Percentiles rank a stretch among this genome's conserved stretches.
phyloP scores from a whole-genome alignment of 2,888 invertebrate genomes.

The Bombyx huttoni region DNA sequence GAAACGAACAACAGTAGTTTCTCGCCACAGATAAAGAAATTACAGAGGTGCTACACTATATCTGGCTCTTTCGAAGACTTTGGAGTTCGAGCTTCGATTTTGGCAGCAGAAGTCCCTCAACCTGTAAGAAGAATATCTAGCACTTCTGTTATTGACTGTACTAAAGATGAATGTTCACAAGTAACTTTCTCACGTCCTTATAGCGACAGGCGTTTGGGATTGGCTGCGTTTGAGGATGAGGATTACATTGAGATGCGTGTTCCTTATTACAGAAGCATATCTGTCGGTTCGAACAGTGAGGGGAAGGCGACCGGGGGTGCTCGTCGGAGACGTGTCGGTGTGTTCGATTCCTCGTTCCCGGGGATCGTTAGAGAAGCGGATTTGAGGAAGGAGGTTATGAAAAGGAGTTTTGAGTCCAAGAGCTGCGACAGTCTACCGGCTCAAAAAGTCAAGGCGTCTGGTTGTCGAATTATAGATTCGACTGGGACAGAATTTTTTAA shows the following conservation, averaged over 20 bases:
- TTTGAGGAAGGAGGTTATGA: conserved; percentile 39
- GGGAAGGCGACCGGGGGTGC: conserved; percentile 12
- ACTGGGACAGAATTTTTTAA: not conserved
- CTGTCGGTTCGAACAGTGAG: conserved; percentile 17
- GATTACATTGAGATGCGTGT: conserved; percentile 14
- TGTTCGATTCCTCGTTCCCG: conserved; percentile 27
- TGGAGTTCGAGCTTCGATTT: conserved; percentile 1
- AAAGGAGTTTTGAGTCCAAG: conserved; percentile 30
- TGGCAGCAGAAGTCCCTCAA: conserved; percentile 5
- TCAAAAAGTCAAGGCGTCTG: conserved; percentile 9
- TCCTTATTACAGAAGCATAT: conserved; percentile 31
- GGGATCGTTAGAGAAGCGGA: conserved; percentile 25
- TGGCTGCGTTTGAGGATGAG: conserved; percentile 13
- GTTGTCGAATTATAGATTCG: conserved; percentile 13
- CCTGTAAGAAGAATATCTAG: conserved; percentile 1
- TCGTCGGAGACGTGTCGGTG: conserved; percentile 31
- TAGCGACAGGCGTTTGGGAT: not conserved
- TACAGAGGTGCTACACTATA: conserved; percentile 44
- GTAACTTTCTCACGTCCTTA: conserved; percentile 17
- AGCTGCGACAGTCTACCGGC: conserved; percentile 36
- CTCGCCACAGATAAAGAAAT: conserved; percentile 43
- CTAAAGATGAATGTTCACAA: conserved; percentile 1
- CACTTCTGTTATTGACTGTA: not conserved
- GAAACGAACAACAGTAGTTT: conserved; percentile 24
- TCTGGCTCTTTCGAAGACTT: conserved; percentile 30